Evolutionary conservation across 2,888 invertebrate genomes (phyloP).

Genomic region (Trichogramma evanescens): DNA sequence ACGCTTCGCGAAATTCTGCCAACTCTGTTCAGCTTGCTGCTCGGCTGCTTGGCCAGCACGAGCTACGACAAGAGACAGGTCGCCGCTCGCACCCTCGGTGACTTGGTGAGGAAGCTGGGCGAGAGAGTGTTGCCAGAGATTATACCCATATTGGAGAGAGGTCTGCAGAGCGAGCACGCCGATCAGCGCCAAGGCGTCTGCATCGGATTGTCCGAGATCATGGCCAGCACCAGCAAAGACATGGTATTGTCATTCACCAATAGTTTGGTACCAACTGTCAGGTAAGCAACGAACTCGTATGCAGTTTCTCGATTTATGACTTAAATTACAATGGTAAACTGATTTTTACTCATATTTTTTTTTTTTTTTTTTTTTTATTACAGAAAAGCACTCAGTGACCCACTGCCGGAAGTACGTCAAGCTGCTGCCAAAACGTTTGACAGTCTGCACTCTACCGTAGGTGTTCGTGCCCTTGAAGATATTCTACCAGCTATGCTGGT

Average conservation of each 20-base stretch:
- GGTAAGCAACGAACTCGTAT: constrained; percentile 35
- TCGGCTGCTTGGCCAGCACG: constrained; percentile 91
- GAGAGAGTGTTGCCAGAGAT: constrained; percentile 97
- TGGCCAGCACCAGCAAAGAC: constrained; percentile 91
- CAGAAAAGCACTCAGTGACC: constrained; percentile 86
- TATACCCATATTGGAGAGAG: constrained; percentile 92
- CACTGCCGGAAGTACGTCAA: constrained; percentile 81
- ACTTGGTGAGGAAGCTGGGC: constrained; percentile 92
- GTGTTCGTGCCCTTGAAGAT: constrained; percentile 89
- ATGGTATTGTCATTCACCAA: constrained; percentile 87
- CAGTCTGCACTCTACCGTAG: constrained; percentile 89
- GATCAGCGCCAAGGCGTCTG: constrained; percentile 98
- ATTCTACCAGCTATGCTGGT: constrained; percentile 88
- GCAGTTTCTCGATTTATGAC: background rate
- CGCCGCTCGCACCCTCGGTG: constrained; percentile 92
- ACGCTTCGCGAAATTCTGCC: constrained; percentile 93
- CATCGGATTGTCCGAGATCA: constrained; percentile 95
- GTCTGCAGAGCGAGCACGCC: constrained; percentile 80
- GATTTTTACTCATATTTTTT: background rate
- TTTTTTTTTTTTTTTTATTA: constrained; percentile 10
- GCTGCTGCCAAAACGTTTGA: constrained; percentile 97
- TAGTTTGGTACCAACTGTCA: constrained; percentile 87
- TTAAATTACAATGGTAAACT: background rate
- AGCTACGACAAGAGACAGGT: constrained; percentile 95
- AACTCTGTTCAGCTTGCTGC: constrained; percentile 81